Conservation (phyloP, 2,113 vertebrate species). For the Setophaga coronata region DNA sequence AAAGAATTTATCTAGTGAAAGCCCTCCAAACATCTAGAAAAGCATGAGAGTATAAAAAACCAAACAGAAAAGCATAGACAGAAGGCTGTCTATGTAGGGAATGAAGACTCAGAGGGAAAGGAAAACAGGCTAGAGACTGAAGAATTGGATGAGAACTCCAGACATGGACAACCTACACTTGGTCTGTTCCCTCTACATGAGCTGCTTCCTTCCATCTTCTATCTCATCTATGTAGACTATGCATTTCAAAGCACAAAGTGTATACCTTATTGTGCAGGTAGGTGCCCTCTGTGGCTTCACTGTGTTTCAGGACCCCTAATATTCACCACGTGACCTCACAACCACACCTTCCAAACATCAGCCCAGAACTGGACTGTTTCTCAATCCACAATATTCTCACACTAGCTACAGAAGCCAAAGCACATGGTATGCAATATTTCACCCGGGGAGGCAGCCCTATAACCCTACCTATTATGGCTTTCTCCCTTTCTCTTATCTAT, state of each 20-base stretch:
- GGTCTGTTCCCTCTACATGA: neutral
- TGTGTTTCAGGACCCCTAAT: neutral
- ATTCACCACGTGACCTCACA: neutral
- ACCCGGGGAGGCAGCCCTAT: neutral
- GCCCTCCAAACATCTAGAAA: neutral
- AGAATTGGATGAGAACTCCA: neutral
- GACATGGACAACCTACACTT: neutral
- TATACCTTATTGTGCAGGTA: fast-evolving
- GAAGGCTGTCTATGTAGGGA: fast-evolving
- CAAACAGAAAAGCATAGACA: neutral
- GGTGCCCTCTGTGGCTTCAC: neutral
- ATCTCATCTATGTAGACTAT: neutral
- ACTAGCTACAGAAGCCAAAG: neutral
- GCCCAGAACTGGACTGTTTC: neutral
- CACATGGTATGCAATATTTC: neutral
- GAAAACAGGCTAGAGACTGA: neutral
- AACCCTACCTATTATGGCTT: neutral
- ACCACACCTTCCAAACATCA: neutral
- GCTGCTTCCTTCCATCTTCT: neutral
- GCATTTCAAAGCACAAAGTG: neutral
- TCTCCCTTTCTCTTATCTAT: neutral
- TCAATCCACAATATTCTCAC: neutral
- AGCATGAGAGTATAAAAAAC: neutral
- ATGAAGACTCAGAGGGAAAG: neutral
- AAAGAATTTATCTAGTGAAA: neutral